Evolutionary conservation across 2,888 invertebrate genomes (phyloP).

Genomic region (Drosophila engyochracea): DNA sequence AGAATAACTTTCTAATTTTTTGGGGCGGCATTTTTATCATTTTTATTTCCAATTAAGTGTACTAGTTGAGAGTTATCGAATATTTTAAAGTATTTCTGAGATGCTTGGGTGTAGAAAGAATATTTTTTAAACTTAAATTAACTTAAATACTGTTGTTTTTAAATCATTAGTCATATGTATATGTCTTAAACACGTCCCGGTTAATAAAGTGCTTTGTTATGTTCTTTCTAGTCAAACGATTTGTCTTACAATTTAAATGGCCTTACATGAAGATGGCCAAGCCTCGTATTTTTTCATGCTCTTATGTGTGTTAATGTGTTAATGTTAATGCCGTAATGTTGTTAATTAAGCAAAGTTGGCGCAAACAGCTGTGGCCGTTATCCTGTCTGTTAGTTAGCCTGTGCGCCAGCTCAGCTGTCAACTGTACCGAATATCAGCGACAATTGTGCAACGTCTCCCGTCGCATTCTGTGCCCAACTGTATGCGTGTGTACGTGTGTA

Average conservation of each 20-base stretch:
- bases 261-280: not conserved
- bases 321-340: constrained; percentile 61
- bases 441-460: constrained; percentile 38
- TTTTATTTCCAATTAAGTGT: not conserved
- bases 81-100: not conserved
- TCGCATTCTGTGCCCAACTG: constrained; percentile 24
- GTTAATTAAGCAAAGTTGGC: constrained; percentile 67
- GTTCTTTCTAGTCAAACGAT: constrained; percentile 34
- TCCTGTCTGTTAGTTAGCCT: constrained; percentile 21
- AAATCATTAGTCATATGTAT: not conserved
- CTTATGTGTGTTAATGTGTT: constrained; percentile 22
- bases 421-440: constrained; percentile 36
- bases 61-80: not conserved
- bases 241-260: constrained; percentile 56
- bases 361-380: constrained; percentile 35
- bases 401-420: constrained; percentile 16
- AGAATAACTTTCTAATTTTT: not conserved
- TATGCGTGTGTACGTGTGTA: not conserved
- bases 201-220: not conserved
- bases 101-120: not conserved
- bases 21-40: not conserved
- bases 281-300: not conserved
- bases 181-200: not conserved
- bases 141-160: not conserved
- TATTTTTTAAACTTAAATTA: not conserved